phyloP scores from a whole-genome alignment of 2,888 invertebrate species.

The Acronicta leporina region DNA sequence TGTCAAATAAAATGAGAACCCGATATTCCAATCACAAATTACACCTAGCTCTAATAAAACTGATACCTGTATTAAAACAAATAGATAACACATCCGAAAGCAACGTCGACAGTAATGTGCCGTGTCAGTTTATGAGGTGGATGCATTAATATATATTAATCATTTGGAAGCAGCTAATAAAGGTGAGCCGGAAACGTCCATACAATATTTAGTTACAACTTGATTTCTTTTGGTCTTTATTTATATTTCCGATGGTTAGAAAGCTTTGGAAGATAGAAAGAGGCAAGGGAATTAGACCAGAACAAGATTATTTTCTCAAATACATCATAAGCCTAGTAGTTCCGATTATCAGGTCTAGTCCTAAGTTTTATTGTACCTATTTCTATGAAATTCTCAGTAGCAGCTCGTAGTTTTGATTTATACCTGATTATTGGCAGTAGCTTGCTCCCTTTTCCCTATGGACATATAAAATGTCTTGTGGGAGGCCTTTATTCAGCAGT shows the following conservation, averaged over 20 bases:
- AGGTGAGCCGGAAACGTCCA: constrained; percentile 65
- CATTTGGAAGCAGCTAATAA: constrained; percentile 70
- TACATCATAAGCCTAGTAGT: no score
- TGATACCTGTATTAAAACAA: constrained; percentile 53
- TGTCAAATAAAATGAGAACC: constrained; percentile 37
- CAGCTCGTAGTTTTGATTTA: no score
- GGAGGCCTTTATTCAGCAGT: no score
- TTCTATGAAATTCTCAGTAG: no score
- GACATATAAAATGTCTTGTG: no score
- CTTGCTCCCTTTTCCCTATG: no score
- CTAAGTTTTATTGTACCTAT: no score
- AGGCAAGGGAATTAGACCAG: neutral
- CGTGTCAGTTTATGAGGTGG: constrained; percentile 69
- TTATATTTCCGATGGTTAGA: constrained; percentile 26
- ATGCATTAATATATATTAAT: constrained; percentile 78
- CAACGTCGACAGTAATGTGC: constrained; percentile 76
- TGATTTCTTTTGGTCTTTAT: constrained; percentile 47
- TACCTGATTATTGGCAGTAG: no score
- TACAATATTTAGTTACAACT: constrained; percentile 46
- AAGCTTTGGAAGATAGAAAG: constrained; percentile 7
- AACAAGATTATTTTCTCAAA: neutral
- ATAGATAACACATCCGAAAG: constrained; percentile 66
- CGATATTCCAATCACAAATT: constrained; percentile 26
- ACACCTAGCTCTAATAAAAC: constrained; percentile 44
- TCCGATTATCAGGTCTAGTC: no score